A percentile compares a stretch with the other conserved stretches of the same genome.
Conservation (phyloP, 2,888 invertebrate genomes). For the Hydropsyche betteni region DNA sequence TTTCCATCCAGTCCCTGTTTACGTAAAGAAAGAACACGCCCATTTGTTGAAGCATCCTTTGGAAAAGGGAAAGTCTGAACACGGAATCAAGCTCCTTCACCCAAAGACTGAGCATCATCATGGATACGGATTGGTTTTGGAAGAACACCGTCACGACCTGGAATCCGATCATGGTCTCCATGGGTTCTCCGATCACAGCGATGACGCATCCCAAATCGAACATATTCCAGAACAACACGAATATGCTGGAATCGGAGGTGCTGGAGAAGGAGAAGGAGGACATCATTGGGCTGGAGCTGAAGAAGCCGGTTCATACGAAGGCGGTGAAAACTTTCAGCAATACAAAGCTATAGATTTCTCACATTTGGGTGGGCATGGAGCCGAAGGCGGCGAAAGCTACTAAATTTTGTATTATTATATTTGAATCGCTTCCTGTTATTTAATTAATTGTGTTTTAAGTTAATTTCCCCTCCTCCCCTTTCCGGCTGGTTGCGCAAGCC, state of each 20-base stretch:
- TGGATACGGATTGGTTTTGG: conserved; percentile 69
- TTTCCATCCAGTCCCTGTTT: conserved; percentile 75
- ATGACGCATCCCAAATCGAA: conserved; percentile 53
- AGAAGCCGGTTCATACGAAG: conserved; percentile 41
- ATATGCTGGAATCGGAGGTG: conserved; percentile 46
- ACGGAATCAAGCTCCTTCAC: conserved; percentile 69
- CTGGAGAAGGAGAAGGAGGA: neutral
- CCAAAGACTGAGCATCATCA: conserved; percentile 69
- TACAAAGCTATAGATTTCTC: conserved; percentile 57
- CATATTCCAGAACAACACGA: conserved; percentile 53
- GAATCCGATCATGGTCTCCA: conserved; percentile 57
- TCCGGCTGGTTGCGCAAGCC: too few species aligned
- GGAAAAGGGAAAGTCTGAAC: conserved; percentile 70
- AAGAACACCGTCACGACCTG: conserved; percentile 61
- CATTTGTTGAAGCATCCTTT: conserved; percentile 72
- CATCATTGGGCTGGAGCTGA: conserved; percentile 20
- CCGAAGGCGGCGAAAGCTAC: conserved; percentile 60
- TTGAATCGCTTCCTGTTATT: conserved; percentile 39
- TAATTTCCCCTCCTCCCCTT: too few species aligned
- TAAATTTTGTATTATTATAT: conserved; percentile 52
- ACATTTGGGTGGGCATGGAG: conserved; percentile 54
- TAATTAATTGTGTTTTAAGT: conserved; percentile 35
- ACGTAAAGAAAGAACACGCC: conserved; percentile 73
- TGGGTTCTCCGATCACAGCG: conserved; percentile 46
- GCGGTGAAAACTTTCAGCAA: conserved; percentile 54